A percentile compares a stretch with the other conserved stretches of the same genome.
phyloP scores from a whole-genome alignment of 2,113 vertebrate genomes.

The Oryzias javanicus region DNA sequence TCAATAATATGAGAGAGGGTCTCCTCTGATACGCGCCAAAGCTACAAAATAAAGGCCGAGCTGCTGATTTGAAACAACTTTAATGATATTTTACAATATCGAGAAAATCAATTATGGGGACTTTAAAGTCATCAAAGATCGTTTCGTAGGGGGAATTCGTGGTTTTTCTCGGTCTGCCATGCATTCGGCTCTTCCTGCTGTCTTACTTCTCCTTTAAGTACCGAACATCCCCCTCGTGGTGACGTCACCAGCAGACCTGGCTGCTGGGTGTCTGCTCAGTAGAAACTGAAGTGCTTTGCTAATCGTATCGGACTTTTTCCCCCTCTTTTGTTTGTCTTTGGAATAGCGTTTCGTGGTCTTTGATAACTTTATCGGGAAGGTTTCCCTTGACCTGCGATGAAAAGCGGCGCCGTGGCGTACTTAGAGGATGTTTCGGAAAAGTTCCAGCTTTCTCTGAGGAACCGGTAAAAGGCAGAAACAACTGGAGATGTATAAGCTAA shows the following conservation, averaged over 20 bases:
- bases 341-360: conserved; percentile 4
- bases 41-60: not conserved
- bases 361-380: not conserved
- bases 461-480: conserved; percentile 54
- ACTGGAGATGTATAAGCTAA: conserved; percentile 69
- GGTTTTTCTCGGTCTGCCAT: not conserved
- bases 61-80: too few relatives aligned
- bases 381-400: not conserved
- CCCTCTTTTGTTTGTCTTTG: conserved; percentile 25
- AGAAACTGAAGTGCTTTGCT: conserved; percentile 58
- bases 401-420: not conserved
- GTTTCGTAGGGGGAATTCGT: not conserved
- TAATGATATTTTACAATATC: not conserved
- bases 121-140: not conserved
- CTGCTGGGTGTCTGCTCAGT: conserved; percentile 47
- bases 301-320: conserved; percentile 30
- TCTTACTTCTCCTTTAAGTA: conserved; percentile 65
- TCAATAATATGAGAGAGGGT: conserved; percentile 21
- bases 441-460: conserved; percentile 52
- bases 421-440: conserved; percentile 49
- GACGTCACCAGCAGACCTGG: conserved; percentile 66
- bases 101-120: not conserved
- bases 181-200: conserved; percentile 1
- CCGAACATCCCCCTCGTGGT: conserved; percentile 23
- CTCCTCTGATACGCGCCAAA: not conserved